Evolutionary conservation across 2,888 invertebrate species (phyloP), one percentile per base, ranked within the genome.

Genomic region (Pseudococcus viburni): DNA sequence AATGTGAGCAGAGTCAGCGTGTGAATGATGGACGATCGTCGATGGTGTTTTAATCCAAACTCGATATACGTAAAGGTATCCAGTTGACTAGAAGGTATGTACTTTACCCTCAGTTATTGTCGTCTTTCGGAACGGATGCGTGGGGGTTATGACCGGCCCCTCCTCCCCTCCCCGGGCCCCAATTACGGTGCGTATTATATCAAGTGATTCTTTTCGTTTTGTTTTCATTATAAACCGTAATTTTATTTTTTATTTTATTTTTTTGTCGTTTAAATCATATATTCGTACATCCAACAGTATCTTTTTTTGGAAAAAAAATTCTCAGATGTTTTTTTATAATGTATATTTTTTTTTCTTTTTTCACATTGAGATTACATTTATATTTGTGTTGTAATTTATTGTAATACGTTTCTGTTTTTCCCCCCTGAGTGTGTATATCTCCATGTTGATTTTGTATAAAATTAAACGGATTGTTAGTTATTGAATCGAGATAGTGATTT

Each of bases 381-480:
- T 73, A 12, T 73, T 73, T 73, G 68, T 73, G 59, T 59, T 59
- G 59, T 59, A 59, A 73, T 26, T 73, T 33, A 73, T 73, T 73
- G 68, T 73, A 73, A 73, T 26, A 22, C 4, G 11, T 73, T 12
- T 64, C 12, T 73, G 15, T 73, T 64, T 64, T 51, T 51, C 12
- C 15, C 51, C 51, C 51, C 17, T 15, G 26, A 33, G 33, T 33
- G 68, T 73, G 68, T 73, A 12, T 73, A 73, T 73, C 26, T 73
- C 12, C 26, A 33, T 73, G 68, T 73, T 73, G 68, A 73, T 73
- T 73, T 73, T 73, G 68, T 73, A 73, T 73, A 73, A 73, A 73
- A 64, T 64, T 15, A 64, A 73, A 73, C 68, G 33, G 68, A 64
- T 64, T 64, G 64, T 64, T 64, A 64, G 64, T 64, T 64, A 55